These are phyloP conservation scores for Sebastolobus alascanus DNA, from an alignment of 2,797 vertebrate species.

Conservation along the genomic window DNA sequence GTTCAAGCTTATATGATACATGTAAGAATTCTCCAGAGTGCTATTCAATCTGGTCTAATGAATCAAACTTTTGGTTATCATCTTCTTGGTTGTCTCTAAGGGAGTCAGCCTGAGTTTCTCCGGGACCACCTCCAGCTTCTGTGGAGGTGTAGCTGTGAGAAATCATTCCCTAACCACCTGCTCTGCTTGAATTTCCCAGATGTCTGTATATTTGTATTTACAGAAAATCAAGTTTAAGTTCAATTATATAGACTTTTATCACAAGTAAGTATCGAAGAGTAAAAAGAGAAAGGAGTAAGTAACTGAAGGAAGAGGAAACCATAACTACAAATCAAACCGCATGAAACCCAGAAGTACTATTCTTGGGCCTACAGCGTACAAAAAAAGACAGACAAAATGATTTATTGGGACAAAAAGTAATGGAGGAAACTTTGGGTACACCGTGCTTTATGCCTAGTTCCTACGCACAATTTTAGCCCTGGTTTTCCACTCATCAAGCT, in stretches of 20 bases:
- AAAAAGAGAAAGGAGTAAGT: too few species aligned
- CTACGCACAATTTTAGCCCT: too few species aligned
- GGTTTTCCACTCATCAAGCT: too few species aligned
- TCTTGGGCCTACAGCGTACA: too few species aligned
- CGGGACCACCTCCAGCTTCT: background rate
- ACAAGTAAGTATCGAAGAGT: too few species aligned
- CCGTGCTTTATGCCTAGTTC: background rate
- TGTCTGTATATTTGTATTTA: background rate
- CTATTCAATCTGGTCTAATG: conserved; percentile 1
- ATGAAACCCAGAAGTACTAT: too few species aligned
- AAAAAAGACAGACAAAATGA: background rate
- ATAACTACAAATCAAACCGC: too few species aligned
- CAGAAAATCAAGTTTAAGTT: conserved; percentile 10
- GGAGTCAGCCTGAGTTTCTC: background rate
- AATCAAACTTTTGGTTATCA: background rate
- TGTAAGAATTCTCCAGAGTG: background rate
- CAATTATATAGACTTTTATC: background rate
- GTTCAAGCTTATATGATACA: background rate
- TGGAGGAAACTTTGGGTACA: background rate
- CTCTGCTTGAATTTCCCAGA: conserved; percentile 12
- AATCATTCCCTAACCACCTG: conserved; percentile 15
- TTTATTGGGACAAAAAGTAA: background rate
- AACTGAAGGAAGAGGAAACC: too few species aligned
- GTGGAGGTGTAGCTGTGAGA: conserved; percentile 11
- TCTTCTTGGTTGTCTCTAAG: background rate